These are phyloP conservation scores for Sorex fumeus DNA, from an alignment of 2,113 vertebrate species.

Conservation along the genomic window DNA sequence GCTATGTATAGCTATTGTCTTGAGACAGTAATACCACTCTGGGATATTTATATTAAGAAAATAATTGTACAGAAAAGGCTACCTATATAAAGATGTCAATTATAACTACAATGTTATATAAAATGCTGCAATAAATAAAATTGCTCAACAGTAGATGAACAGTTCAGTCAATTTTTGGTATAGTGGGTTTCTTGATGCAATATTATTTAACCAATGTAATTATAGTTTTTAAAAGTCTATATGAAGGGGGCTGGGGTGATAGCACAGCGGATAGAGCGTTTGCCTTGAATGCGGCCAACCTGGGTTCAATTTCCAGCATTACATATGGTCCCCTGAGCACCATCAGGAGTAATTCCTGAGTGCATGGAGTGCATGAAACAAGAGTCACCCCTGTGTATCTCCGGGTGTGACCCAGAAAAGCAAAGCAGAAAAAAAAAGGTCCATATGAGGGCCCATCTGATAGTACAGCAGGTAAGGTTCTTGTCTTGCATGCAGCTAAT, in stretches of 20 bases:
- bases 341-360: too few species aligned
- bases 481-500: too few species aligned
- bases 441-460: background rate
- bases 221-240: constrained; percentile 43
- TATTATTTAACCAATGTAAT: constrained; percentile 17
- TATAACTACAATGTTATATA: constrained; percentile 14
- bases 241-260: constrained; percentile 43
- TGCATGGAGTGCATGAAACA: too few species aligned
- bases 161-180: constrained; percentile 33
- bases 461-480: too few species aligned
- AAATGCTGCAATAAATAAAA: constrained; percentile 34
- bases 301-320: too few species aligned
- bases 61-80: constrained; percentile 15
- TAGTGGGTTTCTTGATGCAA: background rate
- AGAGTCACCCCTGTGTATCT: too few species aligned
- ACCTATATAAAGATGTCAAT: background rate
- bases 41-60: constrained; percentile 53
- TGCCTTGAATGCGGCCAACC: too few species aligned
- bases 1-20: background rate
- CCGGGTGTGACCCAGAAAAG: too few species aligned
- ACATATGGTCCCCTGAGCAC: too few species aligned
- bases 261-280: too few species aligned
- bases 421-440: too few species aligned
- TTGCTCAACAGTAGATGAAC: constrained; percentile 27
- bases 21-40: constrained; percentile 2